Percentiles rank a stretch among this genome's conserved stretches.
These are phyloP conservation scores for Solea senegalensis DNA, from an alignment of 2,113 vertebrate species.

Conservation along the genomic window DNA sequence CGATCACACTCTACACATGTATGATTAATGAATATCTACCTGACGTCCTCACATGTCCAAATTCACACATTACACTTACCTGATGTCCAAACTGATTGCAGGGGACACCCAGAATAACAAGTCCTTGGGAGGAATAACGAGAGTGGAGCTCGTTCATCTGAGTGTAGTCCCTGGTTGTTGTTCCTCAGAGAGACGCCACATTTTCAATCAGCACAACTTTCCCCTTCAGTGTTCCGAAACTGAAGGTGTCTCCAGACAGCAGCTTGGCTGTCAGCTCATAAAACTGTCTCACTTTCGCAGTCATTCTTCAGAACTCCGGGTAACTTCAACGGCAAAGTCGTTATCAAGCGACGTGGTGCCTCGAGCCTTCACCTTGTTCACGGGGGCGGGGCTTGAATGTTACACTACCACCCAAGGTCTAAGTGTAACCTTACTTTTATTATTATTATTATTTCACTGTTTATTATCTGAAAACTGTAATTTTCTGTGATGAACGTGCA, in stretches of 20 bases:
- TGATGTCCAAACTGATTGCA: conserved; percentile 97
- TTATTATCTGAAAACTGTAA: too few relatives aligned
- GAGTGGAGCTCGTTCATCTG: conserved; percentile 92
- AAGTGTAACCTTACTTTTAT: neutral
- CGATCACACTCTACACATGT: neutral
- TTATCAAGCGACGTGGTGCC: neutral
- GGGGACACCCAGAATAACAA: conserved; percentile 90
- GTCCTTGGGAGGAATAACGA: conserved; percentile 81
- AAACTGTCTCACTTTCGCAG: conserved; percentile 58
- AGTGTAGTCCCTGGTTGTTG: conserved; percentile 90
- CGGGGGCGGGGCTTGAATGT: conserved; percentile 6
- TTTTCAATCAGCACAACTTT: conserved; percentile 91
- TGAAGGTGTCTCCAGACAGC: conserved; percentile 80
- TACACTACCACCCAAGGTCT: neutral
- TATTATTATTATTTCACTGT: neutral
- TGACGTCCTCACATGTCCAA: neutral
- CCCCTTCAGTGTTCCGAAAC: conserved; percentile 82
- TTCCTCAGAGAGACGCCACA: conserved; percentile 96
- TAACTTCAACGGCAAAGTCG: neutral
- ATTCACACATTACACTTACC: conserved; percentile 72
- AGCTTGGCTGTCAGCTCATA: conserved; percentile 82
- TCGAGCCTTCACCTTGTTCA: neutral
- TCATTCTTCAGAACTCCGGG: conserved; percentile 28
- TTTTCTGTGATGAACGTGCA: too few relatives aligned
- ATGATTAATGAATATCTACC: neutral